Base-by-base conservation (phyloP, 2,888 invertebrate genomes). In the Phoronis australis region DNA sequence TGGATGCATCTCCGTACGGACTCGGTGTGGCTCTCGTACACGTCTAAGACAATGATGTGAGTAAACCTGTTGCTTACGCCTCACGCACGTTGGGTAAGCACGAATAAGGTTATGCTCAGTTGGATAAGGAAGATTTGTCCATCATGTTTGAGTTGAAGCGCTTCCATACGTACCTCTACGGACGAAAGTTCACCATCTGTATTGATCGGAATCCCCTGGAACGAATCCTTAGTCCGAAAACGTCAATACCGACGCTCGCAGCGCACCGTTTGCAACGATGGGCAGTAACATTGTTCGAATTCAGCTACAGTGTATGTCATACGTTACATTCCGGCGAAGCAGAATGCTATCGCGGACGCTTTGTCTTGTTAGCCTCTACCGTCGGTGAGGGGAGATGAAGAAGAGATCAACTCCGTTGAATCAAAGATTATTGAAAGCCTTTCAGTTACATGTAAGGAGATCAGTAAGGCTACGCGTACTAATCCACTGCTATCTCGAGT, bases 41-140 rank as follows among this genome's bases (percentile, higher is more conserved):
- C 26, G 18, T 3, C 12, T 26, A n/a, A 22, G n/a, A n/a, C n/a
- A 18, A 42, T 25, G 42, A 37, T 12, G 24, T 56, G 5, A 73
- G 74, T 50, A 49, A 64, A 50, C 71, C 77, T 3, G 73, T 76
- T 38, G 60, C 64, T 3, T 76, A 71, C 50, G n/a, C n/a, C n/a
- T n/a, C n/a, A n/a, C n/a, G n/a, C n/a, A n/a, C n/a, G n/a, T n/a
- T n/a, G n/a, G n/a, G n/a, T n/a, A n/a, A n/a, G n/a, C n/a, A n/a
- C n/a, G n/a, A n/a, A n/a, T n/a, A n/a, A n/a, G n/a, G n/a, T n/a
- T n/a, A n/a, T n/a, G n/a, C n/a, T n/a, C n/a, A n/a, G n/a, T n/a
- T n/a, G n/a, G n/a, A n/a, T n/a, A n/a, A n/a, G n/a, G n/a, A n/a
- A n/a, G n/a, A n/a, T n/a, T n/a, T n/a, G n/a, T n/a, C n/a, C n/a